Conservation (phyloP, 2,113 vertebrate species). For the Bubo scandiacus region DNA sequence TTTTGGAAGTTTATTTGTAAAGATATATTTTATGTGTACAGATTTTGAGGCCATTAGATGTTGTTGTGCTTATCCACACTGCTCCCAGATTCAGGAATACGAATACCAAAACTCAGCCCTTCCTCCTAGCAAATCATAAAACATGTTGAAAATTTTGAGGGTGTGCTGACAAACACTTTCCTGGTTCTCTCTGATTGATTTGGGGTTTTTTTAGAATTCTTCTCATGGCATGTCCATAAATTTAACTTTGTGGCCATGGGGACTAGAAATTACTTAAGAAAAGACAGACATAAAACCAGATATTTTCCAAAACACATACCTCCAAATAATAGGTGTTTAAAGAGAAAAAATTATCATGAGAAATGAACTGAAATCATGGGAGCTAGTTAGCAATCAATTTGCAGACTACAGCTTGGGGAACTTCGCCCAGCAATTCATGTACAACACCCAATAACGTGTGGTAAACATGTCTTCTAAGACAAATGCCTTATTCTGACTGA, state of each 20-base stretch:
- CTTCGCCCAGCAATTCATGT: background rate
- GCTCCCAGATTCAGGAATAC: background rate
- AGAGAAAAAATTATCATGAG: background rate
- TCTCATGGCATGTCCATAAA: background rate
- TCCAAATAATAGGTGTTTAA: background rate
- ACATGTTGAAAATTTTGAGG: background rate
- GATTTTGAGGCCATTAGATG: background rate
- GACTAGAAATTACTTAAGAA: background rate
- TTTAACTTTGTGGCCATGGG: background rate
- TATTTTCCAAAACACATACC: background rate
- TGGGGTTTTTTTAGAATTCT: rapidly evolving
- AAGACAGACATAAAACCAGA: background rate
- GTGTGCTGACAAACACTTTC: background rate
- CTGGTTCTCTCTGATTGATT: background rate
- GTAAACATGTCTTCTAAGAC: conserved; percentile 26
- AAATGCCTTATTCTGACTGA: background rate
- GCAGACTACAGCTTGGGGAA: background rate
- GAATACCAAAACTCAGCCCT: background rate
- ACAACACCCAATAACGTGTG: background rate
- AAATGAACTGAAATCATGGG: background rate
- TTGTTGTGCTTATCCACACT: background rate
- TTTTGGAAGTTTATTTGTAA: background rate
- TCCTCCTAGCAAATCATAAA: background rate
- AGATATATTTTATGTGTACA: background rate
- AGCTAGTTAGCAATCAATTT: background rate